These are phyloP conservation scores for Muscicapa striata DNA, from an alignment of 2,797 vertebrate genomes.

Conservation along the genomic window DNA sequence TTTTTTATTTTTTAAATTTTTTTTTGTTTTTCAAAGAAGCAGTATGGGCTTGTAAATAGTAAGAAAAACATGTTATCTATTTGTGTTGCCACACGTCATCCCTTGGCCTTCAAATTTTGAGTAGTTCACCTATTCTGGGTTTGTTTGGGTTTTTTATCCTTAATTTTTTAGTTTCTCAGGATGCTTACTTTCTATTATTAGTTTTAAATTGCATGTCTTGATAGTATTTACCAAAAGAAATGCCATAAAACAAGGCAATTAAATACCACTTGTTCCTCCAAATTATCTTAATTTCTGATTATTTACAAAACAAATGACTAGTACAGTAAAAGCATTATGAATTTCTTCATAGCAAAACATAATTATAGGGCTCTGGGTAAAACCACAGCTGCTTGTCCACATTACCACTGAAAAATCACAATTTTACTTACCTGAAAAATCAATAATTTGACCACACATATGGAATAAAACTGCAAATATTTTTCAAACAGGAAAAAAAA, in stretches of 20 bases:
- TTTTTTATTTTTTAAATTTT: neutral
- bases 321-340: neutral
- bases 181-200: neutral
- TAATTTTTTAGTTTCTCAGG: neutral
- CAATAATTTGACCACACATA: neutral
- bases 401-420: neutral
- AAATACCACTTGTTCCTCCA: neutral
- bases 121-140: neutral
- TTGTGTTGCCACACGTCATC: neutral
- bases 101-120: neutral
- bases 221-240: neutral
- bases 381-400: neutral
- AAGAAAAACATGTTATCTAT: neutral
- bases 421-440: conserved; percentile 1
- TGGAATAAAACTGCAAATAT: neutral
- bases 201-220: neutral
- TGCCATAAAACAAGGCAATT: neutral
- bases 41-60: neutral
- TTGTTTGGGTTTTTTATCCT: neutral
- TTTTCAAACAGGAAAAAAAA: neutral
- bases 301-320: neutral
- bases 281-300: neutral
- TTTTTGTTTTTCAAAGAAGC: neutral
- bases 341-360: neutral
- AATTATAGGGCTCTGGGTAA: neutral